Evolutionary conservation across 2,888 invertebrate species (phyloP).

Genomic region (Nomada flava): DNA sequence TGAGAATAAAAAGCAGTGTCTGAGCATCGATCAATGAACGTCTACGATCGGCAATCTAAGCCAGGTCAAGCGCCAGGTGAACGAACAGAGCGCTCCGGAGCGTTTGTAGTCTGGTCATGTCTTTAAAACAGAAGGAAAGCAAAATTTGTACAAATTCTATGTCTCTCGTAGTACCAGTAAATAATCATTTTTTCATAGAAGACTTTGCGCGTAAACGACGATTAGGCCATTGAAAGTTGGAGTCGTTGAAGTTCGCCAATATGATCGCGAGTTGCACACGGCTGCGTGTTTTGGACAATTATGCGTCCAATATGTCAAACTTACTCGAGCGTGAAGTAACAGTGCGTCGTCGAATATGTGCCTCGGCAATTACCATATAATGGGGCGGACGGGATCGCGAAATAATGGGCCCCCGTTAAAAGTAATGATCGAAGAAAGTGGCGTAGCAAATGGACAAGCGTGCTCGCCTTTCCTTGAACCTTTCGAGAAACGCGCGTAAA

Average conservation of each 20-base stretch:
- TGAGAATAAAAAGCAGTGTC: slow-evolving; percentile 34
- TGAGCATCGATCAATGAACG: slow-evolving; percentile 46
- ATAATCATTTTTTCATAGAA: background rate
- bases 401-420: slow-evolving; percentile 49
- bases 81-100: slow-evolving; percentile 35
- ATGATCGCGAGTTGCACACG: slow-evolving; percentile 4
- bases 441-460: background rate
- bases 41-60: slow-evolving; percentile 32
- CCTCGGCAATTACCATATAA: slow-evolving; percentile 63
- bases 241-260: background rate
- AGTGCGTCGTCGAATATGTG: slow-evolving; percentile 31
- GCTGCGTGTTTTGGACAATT: slow-evolving; percentile 33
- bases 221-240: background rate
- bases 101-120: too few relatives aligned
- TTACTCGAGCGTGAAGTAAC: slow-evolving; percentile 59
- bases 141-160: background rate
- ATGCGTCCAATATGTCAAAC: slow-evolving; percentile 47
- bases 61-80: slow-evolving; percentile 36
- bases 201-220: background rate
- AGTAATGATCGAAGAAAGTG: slow-evolving; percentile 51
- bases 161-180: background rate
- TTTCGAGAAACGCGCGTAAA: slow-evolving; percentile 56
- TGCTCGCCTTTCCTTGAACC: slow-evolving; percentile 62
- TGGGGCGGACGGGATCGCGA: slow-evolving; percentile 36
- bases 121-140: too few relatives aligned